phyloP scores from a whole-genome alignment of 2,888 invertebrate species.

The Phengaris alcon region DNA sequence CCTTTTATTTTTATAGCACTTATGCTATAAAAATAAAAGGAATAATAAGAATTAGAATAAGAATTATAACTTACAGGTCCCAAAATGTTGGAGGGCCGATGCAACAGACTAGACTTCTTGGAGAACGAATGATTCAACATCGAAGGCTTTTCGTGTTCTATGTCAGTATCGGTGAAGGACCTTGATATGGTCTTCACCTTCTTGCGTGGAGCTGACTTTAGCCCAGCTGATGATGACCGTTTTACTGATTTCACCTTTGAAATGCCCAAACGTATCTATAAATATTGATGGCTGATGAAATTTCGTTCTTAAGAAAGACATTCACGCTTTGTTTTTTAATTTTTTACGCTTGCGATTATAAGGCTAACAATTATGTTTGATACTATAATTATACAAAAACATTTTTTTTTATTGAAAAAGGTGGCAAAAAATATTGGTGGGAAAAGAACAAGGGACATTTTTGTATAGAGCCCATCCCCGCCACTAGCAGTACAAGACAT shows the following conservation, averaged over 20 bases:
- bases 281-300: slow-evolving; percentile 47
- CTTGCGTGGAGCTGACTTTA: slow-evolving; percentile 68
- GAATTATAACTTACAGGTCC: slow-evolving; percentile 82
- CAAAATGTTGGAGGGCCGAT: slow-evolving; percentile 83
- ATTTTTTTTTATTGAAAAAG: too few relatives aligned
- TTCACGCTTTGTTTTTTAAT: neutral
- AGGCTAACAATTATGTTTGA: too few relatives aligned
- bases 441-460: too few relatives aligned
- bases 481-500: too few relatives aligned
- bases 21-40: too few relatives aligned
- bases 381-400: too few relatives aligned
- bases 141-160: slow-evolving; percentile 76
- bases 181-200: slow-evolving; percentile 66
- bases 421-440: too few relatives aligned
- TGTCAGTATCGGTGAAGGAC: slow-evolving; percentile 66
- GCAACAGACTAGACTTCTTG: slow-evolving; percentile 79
- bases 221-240: slow-evolving; percentile 64
- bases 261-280: slow-evolving; percentile 74
- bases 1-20: too few relatives aligned
- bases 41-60: neutral
- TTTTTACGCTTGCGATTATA: too few relatives aligned
- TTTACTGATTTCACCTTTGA: slow-evolving; percentile 74
- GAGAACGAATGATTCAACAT: slow-evolving; percentile 79
- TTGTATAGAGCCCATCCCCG: too few relatives aligned
- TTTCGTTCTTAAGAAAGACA: neutral